Conservation (phyloP, 2,797 vertebrate species). For the Cossypha caffra region DNA sequence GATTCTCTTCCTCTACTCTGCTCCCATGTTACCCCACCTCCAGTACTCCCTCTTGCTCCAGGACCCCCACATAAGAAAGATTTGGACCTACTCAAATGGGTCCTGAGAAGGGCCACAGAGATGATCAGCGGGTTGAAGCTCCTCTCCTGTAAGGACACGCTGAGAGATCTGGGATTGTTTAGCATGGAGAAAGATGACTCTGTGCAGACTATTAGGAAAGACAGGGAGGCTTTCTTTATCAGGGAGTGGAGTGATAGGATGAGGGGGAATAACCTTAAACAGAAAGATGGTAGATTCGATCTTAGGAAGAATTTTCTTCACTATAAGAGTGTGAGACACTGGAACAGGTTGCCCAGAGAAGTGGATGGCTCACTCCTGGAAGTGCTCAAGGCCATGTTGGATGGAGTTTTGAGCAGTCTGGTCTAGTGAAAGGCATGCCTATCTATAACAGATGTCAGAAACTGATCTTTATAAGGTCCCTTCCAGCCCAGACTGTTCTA, state of each 20-base stretch:
- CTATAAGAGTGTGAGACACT: background rate
- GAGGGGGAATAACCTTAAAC: background rate
- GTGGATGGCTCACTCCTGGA: background rate
- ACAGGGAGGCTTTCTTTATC: background rate
- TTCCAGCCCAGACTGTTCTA: background rate
- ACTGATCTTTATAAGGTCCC: background rate
- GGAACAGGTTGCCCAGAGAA: background rate
- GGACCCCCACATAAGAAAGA: fast-evolving
- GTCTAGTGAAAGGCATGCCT: background rate
- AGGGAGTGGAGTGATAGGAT: background rate
- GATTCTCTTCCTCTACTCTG: background rate
- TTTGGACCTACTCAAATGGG: too few species aligned
- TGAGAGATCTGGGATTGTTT: background rate
- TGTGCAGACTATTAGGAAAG: background rate
- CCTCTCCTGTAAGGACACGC: background rate
- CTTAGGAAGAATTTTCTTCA: background rate
- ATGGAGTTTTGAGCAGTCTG: background rate
- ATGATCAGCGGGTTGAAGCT: background rate
- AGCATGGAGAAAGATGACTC: background rate
- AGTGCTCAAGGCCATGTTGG: background rate
- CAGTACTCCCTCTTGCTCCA: fast-evolving
- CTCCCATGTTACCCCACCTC: background rate
- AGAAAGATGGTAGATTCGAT: background rate
- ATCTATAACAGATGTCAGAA: background rate
- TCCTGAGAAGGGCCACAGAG: background rate